Conservation (phyloP, 2,797 vertebrate genomes). For the Falco novaeseelandiae region DNA sequence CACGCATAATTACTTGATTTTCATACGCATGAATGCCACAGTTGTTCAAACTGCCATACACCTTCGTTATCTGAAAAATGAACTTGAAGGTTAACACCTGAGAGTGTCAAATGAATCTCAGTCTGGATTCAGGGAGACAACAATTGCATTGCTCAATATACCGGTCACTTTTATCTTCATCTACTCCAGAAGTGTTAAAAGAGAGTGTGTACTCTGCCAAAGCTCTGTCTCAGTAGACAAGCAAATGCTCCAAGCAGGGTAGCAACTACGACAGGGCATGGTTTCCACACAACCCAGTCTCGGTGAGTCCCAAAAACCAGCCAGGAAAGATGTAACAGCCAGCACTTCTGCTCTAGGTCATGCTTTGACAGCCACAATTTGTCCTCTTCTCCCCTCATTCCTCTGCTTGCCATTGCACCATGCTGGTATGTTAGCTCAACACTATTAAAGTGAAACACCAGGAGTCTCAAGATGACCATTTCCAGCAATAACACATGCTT, state of each 20-base stretch:
- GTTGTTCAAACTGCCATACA: background rate
- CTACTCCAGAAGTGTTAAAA: background rate
- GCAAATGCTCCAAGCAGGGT: background rate
- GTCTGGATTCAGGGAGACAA: background rate
- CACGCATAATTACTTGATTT: background rate
- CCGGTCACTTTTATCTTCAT: background rate
- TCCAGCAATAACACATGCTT: background rate
- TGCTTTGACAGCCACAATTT: background rate
- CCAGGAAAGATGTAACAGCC: background rate
- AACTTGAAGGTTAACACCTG: background rate
- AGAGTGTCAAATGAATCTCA: background rate
- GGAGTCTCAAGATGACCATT: background rate
- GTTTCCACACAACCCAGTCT: background rate
- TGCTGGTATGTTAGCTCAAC: background rate
- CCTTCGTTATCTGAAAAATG: background rate
- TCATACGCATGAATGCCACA: background rate
- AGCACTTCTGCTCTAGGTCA: background rate
- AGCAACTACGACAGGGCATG: background rate
- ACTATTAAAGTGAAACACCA: background rate
- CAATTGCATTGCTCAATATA: background rate
- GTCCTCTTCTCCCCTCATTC: background rate
- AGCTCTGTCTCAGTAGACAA: background rate
- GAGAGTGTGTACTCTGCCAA: background rate
- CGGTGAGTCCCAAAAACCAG: background rate
- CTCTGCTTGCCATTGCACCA: background rate